Evolutionary conservation across 2,797 vertebrate species (phyloP).

Genomic region (Liasis olivaceus): DNA sequence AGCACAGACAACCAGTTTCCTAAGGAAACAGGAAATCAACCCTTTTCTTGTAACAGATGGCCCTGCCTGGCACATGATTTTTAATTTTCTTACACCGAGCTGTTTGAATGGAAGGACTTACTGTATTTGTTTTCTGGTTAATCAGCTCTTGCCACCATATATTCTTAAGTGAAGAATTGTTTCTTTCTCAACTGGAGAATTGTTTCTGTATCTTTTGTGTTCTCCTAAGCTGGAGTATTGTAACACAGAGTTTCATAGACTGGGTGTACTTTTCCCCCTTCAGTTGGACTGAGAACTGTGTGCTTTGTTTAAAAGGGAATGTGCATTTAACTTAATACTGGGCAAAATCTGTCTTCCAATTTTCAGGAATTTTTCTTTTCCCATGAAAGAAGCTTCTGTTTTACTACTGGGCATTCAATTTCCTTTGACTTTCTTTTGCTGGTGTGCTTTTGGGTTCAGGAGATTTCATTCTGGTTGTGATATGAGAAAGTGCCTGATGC

Average conservation of each 20-base stretch:
- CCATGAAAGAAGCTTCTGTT: too few relatives aligned
- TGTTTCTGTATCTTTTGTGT: background rate
- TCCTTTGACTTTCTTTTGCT: too few relatives aligned
- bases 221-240: background rate
- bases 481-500: too few relatives aligned
- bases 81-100: constrained; percentile 31
- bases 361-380: too few relatives aligned
- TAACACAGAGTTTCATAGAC: background rate
- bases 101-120: background rate
- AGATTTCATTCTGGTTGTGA: too few relatives aligned
- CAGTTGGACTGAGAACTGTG: background rate
- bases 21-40: constrained; percentile 49
- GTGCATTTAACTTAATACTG: too few relatives aligned
- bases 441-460: too few relatives aligned
- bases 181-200: constrained; percentile 7
- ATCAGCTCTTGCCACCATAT: constrained; percentile 9
- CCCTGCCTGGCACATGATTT: constrained; percentile 24
- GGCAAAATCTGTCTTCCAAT: too few relatives aligned
- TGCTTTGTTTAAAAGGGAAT: background rate
- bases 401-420: too few relatives aligned
- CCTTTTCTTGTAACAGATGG: constrained; percentile 28
- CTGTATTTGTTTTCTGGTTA: background rate
- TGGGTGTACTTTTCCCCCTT: background rate
- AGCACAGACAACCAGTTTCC: constrained; percentile 36
- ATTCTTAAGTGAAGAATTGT: background rate